Base-by-base conservation (phyloP, 2,888 invertebrate species). In the Oegoconia quadripuncta region DNA sequence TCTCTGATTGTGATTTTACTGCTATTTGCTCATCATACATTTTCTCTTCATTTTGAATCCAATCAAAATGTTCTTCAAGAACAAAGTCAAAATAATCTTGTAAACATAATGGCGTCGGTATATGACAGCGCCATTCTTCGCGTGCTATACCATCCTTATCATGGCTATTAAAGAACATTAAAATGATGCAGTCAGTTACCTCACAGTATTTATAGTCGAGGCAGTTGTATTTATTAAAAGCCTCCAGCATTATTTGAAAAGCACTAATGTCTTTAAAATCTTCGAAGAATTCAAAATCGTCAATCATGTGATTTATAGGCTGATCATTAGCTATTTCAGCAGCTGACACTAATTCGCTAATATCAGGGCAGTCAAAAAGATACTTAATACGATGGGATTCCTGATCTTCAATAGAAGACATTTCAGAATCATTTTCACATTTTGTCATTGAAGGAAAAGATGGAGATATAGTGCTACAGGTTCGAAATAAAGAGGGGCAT, bases 61-160 rank as follows among this genome's bases (percentile, higher is more conserved):
- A 89, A 6, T 78, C 77, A 48, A 70, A 75, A 43, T 88, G 72
- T 51, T 90, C 89, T 41, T 82, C 77, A 32, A 82, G 59, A 16
- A 88, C 75, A 57, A 82, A 89, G 48, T 89, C 83, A 58, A 83
- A 87, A 61, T 89, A 90, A 52, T 90, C 89, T 64, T 87, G 81
- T 28, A 90, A 64, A 46, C 88, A 86, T 16, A 90, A 55, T 3
- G 89, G 83, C 26, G 89, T 90, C 3, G 76, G 58, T 42, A 89
- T 62, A 56, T 86, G 81, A 55, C 73, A 64, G 6, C 82, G 74
- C 88, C 88, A 88, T 51, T 84, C 83, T 26, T 81, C 72, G 16
- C 74, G 66, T 2, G 76, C 55, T 45, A 87, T 66, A 1, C 81
- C 80, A 22, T 83, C 76, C 15, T 59, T 60, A 44, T 86, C 72